These are phyloP conservation scores for Cryptocheilus praepositus DNA, from an alignment of 2,888 invertebrate species.

Conservation along the genomic window DNA sequence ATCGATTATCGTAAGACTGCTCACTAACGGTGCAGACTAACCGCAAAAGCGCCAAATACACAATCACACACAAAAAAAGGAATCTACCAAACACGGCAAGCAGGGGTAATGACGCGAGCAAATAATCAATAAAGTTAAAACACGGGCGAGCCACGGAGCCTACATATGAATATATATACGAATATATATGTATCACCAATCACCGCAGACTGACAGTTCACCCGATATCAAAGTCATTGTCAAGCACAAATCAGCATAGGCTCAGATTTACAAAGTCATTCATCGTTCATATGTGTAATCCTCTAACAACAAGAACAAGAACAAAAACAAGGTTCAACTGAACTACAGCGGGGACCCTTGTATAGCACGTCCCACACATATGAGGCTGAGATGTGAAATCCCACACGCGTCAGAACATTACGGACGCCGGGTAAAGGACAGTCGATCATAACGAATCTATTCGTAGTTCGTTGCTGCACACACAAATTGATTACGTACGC, in stretches of 20 bases:
- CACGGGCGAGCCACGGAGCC: background rate
- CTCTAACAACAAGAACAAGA: slow-evolving; percentile 13
- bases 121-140: background rate
- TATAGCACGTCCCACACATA: too few relatives aligned
- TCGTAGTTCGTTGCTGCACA: too few relatives aligned
- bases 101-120: background rate
- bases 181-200: slow-evolving; percentile 34
- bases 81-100: too few relatives aligned
- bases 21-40: background rate
- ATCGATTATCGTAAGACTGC: slow-evolving; percentile 4
- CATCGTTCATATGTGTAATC: slow-evolving; percentile 34
- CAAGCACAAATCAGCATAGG: slow-evolving; percentile 36
- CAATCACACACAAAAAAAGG: too few relatives aligned
- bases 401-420: too few relatives aligned
- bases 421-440: too few relatives aligned
- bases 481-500: too few relatives aligned
- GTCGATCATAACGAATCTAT: too few relatives aligned
- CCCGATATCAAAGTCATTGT: slow-evolving; percentile 40
- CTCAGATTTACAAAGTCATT: slow-evolving; percentile 30
- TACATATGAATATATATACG: background rate
- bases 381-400: too few relatives aligned
- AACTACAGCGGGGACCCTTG: too few relatives aligned
- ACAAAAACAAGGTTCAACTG: too few relatives aligned
- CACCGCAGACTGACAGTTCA: slow-evolving; percentile 44
- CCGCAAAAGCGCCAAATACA: too few relatives aligned